These are phyloP conservation scores for Tamias sibiricus DNA, from an alignment of 2,113 vertebrate species.

Conservation along the genomic window DNA sequence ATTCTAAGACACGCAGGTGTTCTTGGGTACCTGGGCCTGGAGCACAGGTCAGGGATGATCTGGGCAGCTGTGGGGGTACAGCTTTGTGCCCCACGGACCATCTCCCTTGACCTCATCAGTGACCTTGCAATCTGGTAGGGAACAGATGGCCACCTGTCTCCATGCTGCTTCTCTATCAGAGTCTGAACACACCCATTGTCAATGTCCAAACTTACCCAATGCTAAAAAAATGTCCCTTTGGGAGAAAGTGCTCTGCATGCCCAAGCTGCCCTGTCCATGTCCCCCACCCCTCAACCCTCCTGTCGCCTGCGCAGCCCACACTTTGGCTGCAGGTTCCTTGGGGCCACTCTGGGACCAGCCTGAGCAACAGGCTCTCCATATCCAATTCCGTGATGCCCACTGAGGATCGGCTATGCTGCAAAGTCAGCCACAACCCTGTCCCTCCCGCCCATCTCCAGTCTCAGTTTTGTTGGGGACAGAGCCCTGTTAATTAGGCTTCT, in stretches of 20 bases:
- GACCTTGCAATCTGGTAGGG: not conserved
- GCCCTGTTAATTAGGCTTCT: not conserved
- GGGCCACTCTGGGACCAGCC: not conserved
- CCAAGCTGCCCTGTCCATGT: not conserved
- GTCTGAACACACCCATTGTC: too few relatives aligned
- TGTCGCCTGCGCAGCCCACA: not conserved
- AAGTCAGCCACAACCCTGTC: rapidly evolving
- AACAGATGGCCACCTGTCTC: not conserved
- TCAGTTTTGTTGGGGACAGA: not conserved
- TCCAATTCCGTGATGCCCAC: not conserved
- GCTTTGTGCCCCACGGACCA: too few relatives aligned
- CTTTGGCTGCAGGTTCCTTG: not conserved
- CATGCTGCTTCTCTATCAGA: not conserved
- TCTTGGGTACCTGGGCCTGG: not conserved
- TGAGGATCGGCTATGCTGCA: rapidly evolving
- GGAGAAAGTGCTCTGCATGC: not conserved
- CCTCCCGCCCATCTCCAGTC: not conserved
- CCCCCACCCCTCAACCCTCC: too few relatives aligned
- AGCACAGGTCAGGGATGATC: not conserved
- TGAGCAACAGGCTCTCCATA: not conserved
- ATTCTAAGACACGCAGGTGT: not conserved
- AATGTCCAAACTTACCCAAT: too few relatives aligned
- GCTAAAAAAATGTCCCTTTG: not conserved
- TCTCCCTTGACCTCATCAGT: not conserved
- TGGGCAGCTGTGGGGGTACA: not conserved